Base-by-base conservation (phyloP, 2,888 invertebrate species). In the Taenaris catops region DNA sequence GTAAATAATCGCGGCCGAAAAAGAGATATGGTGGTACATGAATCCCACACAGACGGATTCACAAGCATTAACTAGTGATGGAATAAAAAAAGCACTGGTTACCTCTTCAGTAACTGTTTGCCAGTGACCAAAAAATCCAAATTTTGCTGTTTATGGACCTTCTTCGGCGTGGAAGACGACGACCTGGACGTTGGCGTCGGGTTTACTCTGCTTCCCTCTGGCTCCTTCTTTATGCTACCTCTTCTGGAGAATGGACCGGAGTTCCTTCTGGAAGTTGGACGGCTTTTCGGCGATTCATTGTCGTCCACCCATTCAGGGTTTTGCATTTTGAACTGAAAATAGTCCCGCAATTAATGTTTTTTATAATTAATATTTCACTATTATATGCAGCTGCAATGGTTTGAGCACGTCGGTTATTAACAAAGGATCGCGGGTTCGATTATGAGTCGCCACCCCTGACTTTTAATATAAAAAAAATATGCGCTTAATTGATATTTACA, bases 41-140 rank as follows among this genome's bases (percentile, higher is more conserved):
- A n/a, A n/a, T n/a, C n/a, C 16, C 16, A 16, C 16, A 16, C 14
- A 14, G 3, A 14, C 14, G n/a, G n/a, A n/a, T n/a, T n/a, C n/a
- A n/a, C 16, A 16, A 16, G 16, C 5, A 1, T 16, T 4, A 17
- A 6, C 1, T 17, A 17, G 2, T 17, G 1, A 6, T 17, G 3
- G 16, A n/a, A n/a, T n/a, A n/a, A n/a, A n/a, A n/a, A n/a, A n/a
- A n/a, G n/a, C n/a, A n/a, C n/a, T n/a, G n/a, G n/a, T 41, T 26
- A 80, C 80, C 67, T 75, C 38, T 70, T 81, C 4, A 66, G 38
- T 0, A 81, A 59, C 44, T 78, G 83, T 11, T 72, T 76, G 0
- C 84, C 84, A 0, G 81, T 81, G 0, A 84, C 75, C 1, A 73
- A 34, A 10, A 84, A 73, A 2, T 84, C 83, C n/a, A 71, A 44